phyloP scores from a whole-genome alignment of 2,113 vertebrate genomes.

The Centropus unirufus region DNA sequence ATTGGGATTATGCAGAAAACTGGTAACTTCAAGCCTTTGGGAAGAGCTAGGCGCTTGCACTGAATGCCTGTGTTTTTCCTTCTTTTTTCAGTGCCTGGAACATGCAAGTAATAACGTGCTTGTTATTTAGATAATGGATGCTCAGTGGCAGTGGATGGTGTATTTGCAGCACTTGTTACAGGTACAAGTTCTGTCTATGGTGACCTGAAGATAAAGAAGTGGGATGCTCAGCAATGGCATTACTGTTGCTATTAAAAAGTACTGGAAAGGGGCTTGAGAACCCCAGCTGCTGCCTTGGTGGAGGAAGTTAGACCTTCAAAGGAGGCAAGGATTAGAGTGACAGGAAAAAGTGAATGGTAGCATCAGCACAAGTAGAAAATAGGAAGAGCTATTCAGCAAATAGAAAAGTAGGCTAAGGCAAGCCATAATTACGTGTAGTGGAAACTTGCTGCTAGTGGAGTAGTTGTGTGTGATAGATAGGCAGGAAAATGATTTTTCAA shows the following conservation, averaged over 20 bases:
- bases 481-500: conserved; percentile 62
- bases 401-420: conserved; percentile 79
- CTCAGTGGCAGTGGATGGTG: conserved; percentile 33
- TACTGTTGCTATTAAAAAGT: conserved; percentile 79
- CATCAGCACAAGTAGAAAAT: conserved; percentile 81
- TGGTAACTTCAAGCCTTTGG: neutral
- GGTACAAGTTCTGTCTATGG: conserved; percentile 58
- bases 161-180: conserved; percentile 63
- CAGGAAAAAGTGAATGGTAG: conserved; percentile 79
- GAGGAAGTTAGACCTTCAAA: conserved; percentile 79
- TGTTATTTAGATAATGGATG: conserved; percentile 63
- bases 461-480: conserved; percentile 48
- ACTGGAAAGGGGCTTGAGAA: conserved; percentile 74
- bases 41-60: neutral
- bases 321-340: conserved; percentile 75
- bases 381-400: conserved; percentile 77
- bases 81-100: conserved; percentile 50
- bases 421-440: conserved; percentile 75
- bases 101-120: conserved; percentile 43
- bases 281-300: conserved; percentile 72
- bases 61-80: neutral
- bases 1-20: conserved; percentile 31
- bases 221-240: conserved; percentile 72
- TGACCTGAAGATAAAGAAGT: conserved; percentile 78
- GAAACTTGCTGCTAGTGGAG: conserved; percentile 74